phyloP scores from a whole-genome alignment of 2,888 invertebrate species.

The Amaurobius ferox region DNA sequence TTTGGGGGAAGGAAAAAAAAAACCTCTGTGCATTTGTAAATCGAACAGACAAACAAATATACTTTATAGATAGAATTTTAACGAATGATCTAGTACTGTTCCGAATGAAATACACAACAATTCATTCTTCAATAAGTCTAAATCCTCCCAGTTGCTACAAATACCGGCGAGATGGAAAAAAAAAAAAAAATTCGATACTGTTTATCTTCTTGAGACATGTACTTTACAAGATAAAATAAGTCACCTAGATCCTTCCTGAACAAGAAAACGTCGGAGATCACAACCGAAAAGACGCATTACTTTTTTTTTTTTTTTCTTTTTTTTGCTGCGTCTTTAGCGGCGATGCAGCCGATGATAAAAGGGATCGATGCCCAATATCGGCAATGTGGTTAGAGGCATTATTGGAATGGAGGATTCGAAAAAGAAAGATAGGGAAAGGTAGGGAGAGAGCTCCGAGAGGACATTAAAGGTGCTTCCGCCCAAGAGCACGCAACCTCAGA shows the following conservation, averaged over 20 bases:
- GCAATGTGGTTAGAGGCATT: slow-evolving; percentile 59
- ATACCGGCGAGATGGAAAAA: no score
- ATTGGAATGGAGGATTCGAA: slow-evolving; percentile 58
- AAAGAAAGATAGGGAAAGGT: slow-evolving; percentile 18
- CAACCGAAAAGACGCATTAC: slow-evolving; percentile 33
- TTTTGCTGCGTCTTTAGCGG: neutral
- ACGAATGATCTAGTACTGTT: no score
- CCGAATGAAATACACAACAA: no score
- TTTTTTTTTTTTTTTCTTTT: neutral
- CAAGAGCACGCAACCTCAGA: slow-evolving; percentile 36
- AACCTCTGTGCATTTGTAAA: no score
- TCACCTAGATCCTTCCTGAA: neutral
- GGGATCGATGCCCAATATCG: slow-evolving; percentile 62
- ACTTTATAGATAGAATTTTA: no score
- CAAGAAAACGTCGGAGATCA: neutral
- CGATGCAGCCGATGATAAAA: slow-evolving; percentile 36
- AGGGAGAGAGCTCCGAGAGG: slow-evolving; percentile 1
- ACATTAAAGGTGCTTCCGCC: slow-evolving; percentile 38
- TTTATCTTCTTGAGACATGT: neutral
- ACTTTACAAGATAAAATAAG: slow-evolving; percentile 14
- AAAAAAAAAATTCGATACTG: neutral
- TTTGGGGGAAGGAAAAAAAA: no score
- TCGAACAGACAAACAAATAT: no score
- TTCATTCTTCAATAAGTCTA: no score
- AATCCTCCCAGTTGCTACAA: no score